Evolutionary conservation across 2,888 invertebrate genomes (phyloP).

Genomic region (Cryptus viduatorius): DNA sequence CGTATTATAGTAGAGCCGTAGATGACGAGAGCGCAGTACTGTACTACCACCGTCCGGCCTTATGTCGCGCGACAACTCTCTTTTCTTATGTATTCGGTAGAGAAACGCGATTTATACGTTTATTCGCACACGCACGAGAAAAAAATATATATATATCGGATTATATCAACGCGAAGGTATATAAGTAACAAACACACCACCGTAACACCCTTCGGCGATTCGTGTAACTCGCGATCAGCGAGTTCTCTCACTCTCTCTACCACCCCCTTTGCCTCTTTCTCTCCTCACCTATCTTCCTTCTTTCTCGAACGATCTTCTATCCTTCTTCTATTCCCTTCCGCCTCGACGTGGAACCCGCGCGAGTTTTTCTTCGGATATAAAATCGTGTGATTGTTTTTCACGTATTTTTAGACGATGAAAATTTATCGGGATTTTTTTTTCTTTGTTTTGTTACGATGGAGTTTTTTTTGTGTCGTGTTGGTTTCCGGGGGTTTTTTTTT

Average conservation of each 20-base stretch:
- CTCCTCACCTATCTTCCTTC: slow-evolving; percentile 20
- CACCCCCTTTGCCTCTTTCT: slow-evolving; percentile 49
- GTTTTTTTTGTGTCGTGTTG: not conserved
- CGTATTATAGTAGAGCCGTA: not conserved
- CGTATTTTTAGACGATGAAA: slow-evolving; percentile 18
- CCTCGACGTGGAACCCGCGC: slow-evolving; percentile 9
- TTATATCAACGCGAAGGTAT: not conserved
- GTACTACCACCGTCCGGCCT: slow-evolving; percentile 15
- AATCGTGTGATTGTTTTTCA: slow-evolving; percentile 28
- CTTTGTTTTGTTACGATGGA: not conserved
- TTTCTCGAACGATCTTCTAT: not conserved
- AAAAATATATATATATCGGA: not conserved
- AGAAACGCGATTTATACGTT: no score
- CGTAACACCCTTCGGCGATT: slow-evolving; percentile 14
- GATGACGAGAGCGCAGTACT: slow-evolving; percentile 4
- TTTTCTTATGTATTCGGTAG: not conserved
- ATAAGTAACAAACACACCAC: slow-evolving; percentile 14
- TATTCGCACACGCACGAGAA: not conserved
- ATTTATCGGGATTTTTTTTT: slow-evolving; percentile 19
- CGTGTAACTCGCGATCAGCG: slow-evolving; percentile 17
- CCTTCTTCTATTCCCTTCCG: slow-evolving; percentile 5
- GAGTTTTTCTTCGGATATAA: slow-evolving; percentile 38
- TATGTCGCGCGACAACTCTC: not conserved
- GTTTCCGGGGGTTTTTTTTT: not conserved
- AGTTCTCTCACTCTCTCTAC: slow-evolving; percentile 58